These are phyloP conservation scores for Neodon shergylaensis DNA, from an alignment of 2,113 vertebrate species.

Conservation along the genomic window DNA sequence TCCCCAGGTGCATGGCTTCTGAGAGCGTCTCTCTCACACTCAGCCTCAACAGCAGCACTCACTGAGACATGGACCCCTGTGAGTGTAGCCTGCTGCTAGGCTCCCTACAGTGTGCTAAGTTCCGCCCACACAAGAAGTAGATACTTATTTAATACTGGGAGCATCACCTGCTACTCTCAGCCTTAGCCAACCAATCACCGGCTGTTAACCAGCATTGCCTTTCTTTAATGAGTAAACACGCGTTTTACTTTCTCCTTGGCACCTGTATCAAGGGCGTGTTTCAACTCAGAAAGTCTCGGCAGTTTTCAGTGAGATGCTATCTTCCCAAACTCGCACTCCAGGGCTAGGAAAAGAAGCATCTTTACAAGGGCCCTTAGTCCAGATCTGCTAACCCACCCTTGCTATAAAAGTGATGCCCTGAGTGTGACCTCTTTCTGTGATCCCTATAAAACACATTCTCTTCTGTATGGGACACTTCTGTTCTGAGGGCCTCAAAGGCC, in stretches of 20 bases:
- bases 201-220: not conserved
- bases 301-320: not conserved
- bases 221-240: slow-evolving; percentile 11
- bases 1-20: not conserved
- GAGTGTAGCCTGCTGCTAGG: not conserved
- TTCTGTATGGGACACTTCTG: slow-evolving; percentile 29
- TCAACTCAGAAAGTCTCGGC: not conserved
- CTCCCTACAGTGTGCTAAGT: not conserved
- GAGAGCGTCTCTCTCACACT: not conserved
- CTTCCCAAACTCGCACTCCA: not conserved
- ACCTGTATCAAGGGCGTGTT: not conserved
- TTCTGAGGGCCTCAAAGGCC: slow-evolving; percentile 56
- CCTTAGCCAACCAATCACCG: not conserved
- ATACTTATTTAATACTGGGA: not conserved
- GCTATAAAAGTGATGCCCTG: slow-evolving; percentile 5
- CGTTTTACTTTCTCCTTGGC: not conserved
- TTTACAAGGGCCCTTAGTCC: not conserved
- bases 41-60: not conserved
- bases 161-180: not conserved
- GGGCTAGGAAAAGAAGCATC: not conserved
- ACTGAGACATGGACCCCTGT: not conserved
- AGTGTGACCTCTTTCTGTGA: slow-evolving; percentile 46
- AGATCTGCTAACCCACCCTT: slow-evolving; percentile 5
- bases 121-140: not conserved
- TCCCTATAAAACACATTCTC: slow-evolving; percentile 49